Evolutionary conservation across 2,888 invertebrate genomes (phyloP).

Genomic region (Parapristionchus giblindavisi): DNA sequence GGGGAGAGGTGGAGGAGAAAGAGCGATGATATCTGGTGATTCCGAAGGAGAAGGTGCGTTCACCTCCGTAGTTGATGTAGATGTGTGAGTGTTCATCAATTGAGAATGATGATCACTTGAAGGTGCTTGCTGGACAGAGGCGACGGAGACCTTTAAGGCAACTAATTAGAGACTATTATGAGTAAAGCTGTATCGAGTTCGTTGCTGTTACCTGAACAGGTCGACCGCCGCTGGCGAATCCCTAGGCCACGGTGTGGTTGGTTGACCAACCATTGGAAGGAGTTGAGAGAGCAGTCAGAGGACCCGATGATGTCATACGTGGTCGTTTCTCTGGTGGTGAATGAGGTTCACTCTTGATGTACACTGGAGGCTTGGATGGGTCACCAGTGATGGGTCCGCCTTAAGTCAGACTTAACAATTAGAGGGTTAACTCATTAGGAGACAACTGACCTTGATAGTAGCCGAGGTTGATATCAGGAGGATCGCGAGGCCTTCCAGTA

Average conservation of each 20-base stretch:
- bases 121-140: conserved; percentile 30
- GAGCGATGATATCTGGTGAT: conserved; percentile 31
- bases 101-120: too few relatives aligned
- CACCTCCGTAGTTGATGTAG: background rate
- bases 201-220: conserved; percentile 13
- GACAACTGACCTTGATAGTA: conserved; percentile 28
- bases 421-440: background rate
- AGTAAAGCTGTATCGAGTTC: background rate
- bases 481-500: conserved; percentile 7
- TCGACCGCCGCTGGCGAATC: conserved; percentile 29
- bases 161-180: conserved; percentile 7
- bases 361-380: conserved; percentile 46
- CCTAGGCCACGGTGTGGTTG: conserved; percentile 38
- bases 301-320: conserved; percentile 52
- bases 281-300: conserved; percentile 2
- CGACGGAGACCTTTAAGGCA: conserved; percentile 31
- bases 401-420: background rate
- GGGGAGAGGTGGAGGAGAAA: conserved; percentile 28
- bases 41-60: background rate
- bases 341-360: conserved; percentile 64
- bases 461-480: conserved; percentile 26
- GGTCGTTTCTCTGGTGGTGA: conserved; percentile 66
- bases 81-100: background rate
- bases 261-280: conserved; percentile 25
- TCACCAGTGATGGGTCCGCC: conserved; percentile 30